Conservation (phyloP, 2,888 invertebrate genomes). For the Prionchulus punctatus region DNA sequence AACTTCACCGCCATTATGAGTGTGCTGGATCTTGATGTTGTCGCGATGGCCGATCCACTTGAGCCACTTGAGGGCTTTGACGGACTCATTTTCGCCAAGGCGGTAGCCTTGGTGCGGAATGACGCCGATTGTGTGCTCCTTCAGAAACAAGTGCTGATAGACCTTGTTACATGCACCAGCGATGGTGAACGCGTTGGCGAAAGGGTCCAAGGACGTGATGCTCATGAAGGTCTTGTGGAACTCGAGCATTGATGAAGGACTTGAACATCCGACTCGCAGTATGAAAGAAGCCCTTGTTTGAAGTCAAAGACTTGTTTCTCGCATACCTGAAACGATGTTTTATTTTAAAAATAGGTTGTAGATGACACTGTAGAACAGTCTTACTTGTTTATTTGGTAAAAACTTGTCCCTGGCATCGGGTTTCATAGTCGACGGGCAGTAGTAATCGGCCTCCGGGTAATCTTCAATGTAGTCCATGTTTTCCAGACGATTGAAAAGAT, state of each 20-base stretch:
- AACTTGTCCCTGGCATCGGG: background rate
- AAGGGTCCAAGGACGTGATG: slow-evolving; percentile 12
- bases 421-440: background rate
- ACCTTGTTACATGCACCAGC: slow-evolving; percentile 14
- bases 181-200: slow-evolving; percentile 13
- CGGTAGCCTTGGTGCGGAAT: slow-evolving; percentile 13
- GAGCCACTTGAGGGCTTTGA: slow-evolving; percentile 14
- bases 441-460: background rate
- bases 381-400: too few species aligned
- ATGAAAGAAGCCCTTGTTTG: slow-evolving; percentile 14
- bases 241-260: slow-evolving; percentile 9
- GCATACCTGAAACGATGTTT: too few species aligned
- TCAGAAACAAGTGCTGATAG: slow-evolving; percentile 11
- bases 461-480: background rate
- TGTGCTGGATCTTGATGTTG: slow-evolving; percentile 10
- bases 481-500: too few species aligned
- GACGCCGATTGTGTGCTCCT: slow-evolving; percentile 13
- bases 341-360: too few species aligned
- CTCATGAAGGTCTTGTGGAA: slow-evolving; percentile 10
- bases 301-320: too few species aligned
- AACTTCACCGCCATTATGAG: slow-evolving; percentile 12
- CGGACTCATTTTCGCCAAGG: slow-evolving; percentile 2
- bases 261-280: slow-evolving; percentile 16
- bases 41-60: slow-evolving; percentile 11
- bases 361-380: too few species aligned